Conservation (phyloP, 2,888 invertebrate genomes). For the Pilophorus perplexus region DNA sequence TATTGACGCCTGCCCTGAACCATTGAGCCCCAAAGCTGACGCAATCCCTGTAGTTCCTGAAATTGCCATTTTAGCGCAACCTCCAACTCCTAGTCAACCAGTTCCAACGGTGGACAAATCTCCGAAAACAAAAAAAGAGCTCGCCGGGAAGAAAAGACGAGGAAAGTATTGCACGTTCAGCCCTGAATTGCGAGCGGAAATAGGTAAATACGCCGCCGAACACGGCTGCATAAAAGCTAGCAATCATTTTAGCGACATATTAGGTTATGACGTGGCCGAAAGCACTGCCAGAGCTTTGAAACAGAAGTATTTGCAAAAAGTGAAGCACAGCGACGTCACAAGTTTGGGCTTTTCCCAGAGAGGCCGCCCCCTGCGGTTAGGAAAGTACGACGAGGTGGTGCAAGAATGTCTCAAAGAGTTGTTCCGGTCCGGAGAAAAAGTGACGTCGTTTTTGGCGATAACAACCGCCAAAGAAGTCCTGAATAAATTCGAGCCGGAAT, state of each 20-base stretch:
- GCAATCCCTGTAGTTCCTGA: neutral
- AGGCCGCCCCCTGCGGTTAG: conserved; percentile 45
- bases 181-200: conserved; percentile 47
- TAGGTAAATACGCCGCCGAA: conserved; percentile 47
- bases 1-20: conserved; percentile 7
- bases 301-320: conserved; percentile 45
- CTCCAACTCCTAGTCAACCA: neutral
- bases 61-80: no score
- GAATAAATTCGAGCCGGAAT: conserved; percentile 45
- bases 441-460: conserved; percentile 46
- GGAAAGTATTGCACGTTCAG: conserved; percentile 46
- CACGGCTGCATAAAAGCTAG: conserved; percentile 46
- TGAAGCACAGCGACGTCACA: conserved; percentile 45
- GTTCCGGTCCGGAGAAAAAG: conserved; percentile 46
- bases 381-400: conserved; percentile 47
- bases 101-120: conserved; percentile 23
- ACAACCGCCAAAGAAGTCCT: conserved; percentile 47
- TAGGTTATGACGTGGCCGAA: conserved; percentile 46
- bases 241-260: conserved; percentile 46
- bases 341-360: conserved; percentile 46
- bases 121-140: conserved; percentile 6
- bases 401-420: conserved; percentile 47
- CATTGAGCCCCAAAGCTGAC: neutral
- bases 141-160: conserved; percentile 43
- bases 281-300: conserved; percentile 46